A percentile compares a stretch with the other conserved stretches of the same genome.
phyloP scores from a whole-genome alignment of 2,888 invertebrate species.

The Phrixothrix hirtus region DNA sequence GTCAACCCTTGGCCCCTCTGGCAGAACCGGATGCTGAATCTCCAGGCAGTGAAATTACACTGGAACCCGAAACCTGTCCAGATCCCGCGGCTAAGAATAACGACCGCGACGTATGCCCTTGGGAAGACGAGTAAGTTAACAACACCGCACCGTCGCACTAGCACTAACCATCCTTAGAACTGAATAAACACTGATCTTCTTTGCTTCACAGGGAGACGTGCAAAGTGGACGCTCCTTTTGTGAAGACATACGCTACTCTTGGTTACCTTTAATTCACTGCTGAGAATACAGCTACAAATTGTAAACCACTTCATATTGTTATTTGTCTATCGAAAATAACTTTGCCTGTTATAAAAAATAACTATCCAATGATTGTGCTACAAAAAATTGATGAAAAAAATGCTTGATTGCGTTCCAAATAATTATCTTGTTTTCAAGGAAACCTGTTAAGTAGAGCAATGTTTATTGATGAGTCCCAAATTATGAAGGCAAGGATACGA shows the following conservation, averaged over 20 bases:
- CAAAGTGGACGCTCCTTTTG: conserved; percentile 86
- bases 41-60: conserved; percentile 66
- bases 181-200: conserved; percentile 40
- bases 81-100: conserved; percentile 65
- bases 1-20: conserved; percentile 63
- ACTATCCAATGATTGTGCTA: neutral
- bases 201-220: conserved; percentile 77
- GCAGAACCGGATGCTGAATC: conserved; percentile 72
- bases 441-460: too few relatives aligned
- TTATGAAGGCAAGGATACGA: conserved; percentile 7
- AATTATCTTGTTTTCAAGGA: too few relatives aligned
- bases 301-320: conserved; percentile 19
- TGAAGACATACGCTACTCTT: conserved; percentile 91
- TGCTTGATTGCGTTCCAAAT: too few relatives aligned
- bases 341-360: too few relatives aligned
- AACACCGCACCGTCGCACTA: conserved; percentile 31
- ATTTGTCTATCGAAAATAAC: too few relatives aligned
- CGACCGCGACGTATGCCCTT: conserved; percentile 90
- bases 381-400: too few relatives aligned
- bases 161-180: conserved; percentile 25
- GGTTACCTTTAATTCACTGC: conserved; percentile 79
- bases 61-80: conserved; percentile 46
- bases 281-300: too few relatives aligned
- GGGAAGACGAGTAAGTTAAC: conserved; percentile 91
- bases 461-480: too few relatives aligned